These are phyloP conservation scores for Eristalis tenax DNA, from an alignment of 2,888 invertebrate species.

Conservation along the genomic window DNA sequence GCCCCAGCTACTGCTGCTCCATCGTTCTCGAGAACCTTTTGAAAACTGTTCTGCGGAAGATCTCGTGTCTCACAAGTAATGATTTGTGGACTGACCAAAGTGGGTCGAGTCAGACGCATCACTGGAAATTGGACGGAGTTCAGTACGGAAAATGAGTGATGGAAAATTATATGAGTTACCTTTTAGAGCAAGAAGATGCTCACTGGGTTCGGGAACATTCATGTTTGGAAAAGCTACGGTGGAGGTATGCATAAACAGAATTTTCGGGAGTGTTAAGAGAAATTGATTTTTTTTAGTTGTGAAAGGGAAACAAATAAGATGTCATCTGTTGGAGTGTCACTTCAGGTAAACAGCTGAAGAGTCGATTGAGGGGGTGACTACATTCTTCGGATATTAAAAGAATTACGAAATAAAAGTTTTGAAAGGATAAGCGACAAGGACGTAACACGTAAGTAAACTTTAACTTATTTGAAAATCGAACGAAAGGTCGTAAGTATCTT, in stretches of 20 bases:
- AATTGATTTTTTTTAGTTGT: not conserved
- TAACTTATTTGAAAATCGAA: too few species aligned
- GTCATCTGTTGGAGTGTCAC: not conserved
- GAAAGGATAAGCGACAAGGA: too few species aligned
- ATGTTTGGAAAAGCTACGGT: constrained; percentile 70
- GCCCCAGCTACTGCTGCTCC: constrained; percentile 91
- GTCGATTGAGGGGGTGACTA: not conserved
- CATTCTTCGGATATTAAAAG: not conserved
- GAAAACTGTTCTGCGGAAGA: constrained; percentile 90
- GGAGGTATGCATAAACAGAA: not conserved
- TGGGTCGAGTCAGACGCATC: constrained; percentile 96
- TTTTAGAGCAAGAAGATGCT: constrained; percentile 80
- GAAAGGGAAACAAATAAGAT: not conserved
- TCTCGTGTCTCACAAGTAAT: constrained; percentile 93
- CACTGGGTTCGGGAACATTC: constrained; percentile 77
- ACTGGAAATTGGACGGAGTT: constrained; percentile 82
- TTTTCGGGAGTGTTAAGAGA: not conserved
- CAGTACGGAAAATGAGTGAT: not conserved
- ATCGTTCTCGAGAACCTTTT: constrained; percentile 90
- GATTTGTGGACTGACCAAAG: constrained; percentile 90
- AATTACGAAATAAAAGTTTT: too few species aligned
- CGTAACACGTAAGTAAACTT: too few species aligned
- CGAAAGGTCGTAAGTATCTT: too few species aligned
- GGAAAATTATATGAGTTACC: constrained; percentile 73
- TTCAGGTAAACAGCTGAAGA: not conserved